Conservation (phyloP, 1,140 invertebrate species). For the Bombus waltoni region DNA sequence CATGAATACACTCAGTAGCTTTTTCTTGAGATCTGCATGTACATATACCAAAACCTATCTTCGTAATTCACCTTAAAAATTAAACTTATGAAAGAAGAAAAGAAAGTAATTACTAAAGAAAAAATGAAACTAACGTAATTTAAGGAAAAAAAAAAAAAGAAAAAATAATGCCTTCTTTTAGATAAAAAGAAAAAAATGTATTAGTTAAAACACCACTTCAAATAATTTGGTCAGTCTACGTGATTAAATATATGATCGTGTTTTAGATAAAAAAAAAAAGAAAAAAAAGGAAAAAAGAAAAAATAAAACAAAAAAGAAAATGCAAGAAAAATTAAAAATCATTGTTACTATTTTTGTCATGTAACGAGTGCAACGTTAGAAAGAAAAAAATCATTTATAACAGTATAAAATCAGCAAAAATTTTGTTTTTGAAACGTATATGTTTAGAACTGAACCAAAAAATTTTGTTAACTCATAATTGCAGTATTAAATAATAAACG, state of each 20-base stretch:
- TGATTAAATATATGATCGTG: constrained; percentile 33
- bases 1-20: neutral
- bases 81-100: constrained; percentile 50
- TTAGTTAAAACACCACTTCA: constrained; percentile 54
- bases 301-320: constrained; percentile 46
- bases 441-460: neutral
- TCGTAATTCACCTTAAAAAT: constrained; percentile 26
- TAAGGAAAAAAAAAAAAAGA: constrained; percentile 39
- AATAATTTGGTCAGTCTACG: constrained; percentile 49
- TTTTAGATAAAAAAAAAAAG: constrained; percentile 34
- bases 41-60: constrained; percentile 25
- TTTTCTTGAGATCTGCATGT: constrained; percentile 34
- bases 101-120: constrained; percentile 47
- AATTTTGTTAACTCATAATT: neutral
- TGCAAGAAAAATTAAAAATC: constrained; percentile 43
- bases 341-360: neutral
- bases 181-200: constrained; percentile 56
- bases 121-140: constrained; percentile 43
- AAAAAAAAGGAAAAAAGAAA: constrained; percentile 37
- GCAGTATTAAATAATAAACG: neutral
- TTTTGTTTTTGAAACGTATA: neutral
- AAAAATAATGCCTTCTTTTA: neutral
- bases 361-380: neutral
- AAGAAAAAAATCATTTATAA: neutral
- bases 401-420: neutral